These are phyloP conservation scores for Torymus texanus DNA, from an alignment of 2,888 invertebrate species.

Conservation along the genomic window DNA sequence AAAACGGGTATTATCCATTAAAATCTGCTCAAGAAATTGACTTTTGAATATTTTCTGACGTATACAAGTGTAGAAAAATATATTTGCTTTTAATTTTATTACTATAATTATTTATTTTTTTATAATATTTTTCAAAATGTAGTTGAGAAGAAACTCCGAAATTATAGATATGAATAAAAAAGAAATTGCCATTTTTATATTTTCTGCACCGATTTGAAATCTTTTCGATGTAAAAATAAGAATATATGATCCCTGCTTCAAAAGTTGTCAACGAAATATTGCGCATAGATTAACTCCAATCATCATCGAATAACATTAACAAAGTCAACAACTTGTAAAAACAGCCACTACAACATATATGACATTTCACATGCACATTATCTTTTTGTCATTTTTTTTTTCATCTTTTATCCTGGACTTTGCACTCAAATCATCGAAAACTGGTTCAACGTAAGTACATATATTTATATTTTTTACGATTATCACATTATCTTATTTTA, in stretches of 20 bases:
- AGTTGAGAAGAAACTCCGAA: too few species aligned
- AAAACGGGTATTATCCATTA: background rate
- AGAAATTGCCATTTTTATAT: background rate
- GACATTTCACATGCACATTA: constrained; percentile 12
- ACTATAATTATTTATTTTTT: constrained; percentile 1
- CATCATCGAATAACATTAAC: constrained; percentile 36
- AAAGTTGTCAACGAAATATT: background rate
- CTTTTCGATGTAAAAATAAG: constrained; percentile 3
- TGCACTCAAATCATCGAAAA: constrained; percentile 15
- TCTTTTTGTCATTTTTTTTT: constrained; percentile 16
- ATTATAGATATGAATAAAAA: background rate
- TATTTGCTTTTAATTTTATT: background rate
- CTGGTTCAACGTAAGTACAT: constrained; percentile 22
- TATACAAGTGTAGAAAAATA: background rate
- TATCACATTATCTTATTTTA: constrained; percentile 48
- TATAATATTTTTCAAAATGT: background rate
- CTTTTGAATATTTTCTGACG: background rate
- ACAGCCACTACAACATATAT: constrained; percentile 39
- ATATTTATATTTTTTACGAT: constrained; percentile 30
- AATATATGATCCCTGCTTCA: background rate
- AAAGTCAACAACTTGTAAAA: constrained; percentile 43
- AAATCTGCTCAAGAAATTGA: background rate
- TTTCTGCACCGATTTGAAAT: constrained; percentile 5
- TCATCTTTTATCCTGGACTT: background rate
- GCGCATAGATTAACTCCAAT: constrained; percentile 8